Evolutionary conservation across 1,140 invertebrate genomes (phyloP).

Genomic region (Hycleus phaleratus): DNA sequence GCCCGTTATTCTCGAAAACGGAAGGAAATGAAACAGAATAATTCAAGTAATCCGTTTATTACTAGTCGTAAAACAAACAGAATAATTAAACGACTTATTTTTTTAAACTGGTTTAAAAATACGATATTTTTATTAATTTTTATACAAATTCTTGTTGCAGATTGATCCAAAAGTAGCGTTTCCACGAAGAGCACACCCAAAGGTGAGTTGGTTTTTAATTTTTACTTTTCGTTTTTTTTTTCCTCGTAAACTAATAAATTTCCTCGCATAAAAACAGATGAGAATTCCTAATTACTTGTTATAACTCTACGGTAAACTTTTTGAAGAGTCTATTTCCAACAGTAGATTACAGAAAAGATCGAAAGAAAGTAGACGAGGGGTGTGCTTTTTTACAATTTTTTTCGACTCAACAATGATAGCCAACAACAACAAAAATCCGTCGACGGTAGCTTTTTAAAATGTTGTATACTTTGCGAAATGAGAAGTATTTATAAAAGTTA

Average conservation of each 20-base stretch:
- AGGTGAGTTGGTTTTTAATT: slow-evolving; percentile 60
- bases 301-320: no score
- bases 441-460: no score
- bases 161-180: slow-evolving; percentile 99
- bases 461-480: slow-evolving; percentile 11
- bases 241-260: no score
- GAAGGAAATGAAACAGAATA: slow-evolving; percentile 28
- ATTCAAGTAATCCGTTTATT: slow-evolving; percentile 31
- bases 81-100: slow-evolving; percentile 22
- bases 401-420: not conserved
- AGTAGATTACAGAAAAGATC: no score
- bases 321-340: no score
- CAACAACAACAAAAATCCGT: no score
- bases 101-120: not conserved
- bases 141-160: slow-evolving; percentile 55
- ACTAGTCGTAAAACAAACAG: slow-evolving; percentile 27
- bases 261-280: no score
- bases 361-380: no score
- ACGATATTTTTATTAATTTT: not conserved
- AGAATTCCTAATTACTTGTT: no score
- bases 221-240: not conserved
- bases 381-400: not conserved
- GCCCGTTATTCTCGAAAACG: slow-evolving; percentile 24
- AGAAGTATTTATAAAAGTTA: slow-evolving; percentile 14
- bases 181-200: slow-evolving; percentile 96